Conservation (phyloP, 2,888 invertebrate species). For the Deilephila porcellus region DNA sequence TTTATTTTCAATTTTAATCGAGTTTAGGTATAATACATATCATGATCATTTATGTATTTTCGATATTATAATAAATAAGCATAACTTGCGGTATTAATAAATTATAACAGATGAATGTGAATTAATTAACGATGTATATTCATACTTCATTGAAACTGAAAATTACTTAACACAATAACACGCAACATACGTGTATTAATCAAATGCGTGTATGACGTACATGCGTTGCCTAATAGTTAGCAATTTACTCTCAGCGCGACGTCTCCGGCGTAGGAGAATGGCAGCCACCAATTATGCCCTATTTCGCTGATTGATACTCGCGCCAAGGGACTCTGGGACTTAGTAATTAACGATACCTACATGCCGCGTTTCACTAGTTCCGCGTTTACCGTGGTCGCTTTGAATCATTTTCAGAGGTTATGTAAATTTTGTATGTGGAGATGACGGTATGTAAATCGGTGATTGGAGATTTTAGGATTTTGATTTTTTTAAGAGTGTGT, state of each 20-base stretch:
- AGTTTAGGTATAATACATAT: too few species aligned
- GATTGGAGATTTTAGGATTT: too few species aligned
- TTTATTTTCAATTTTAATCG: too few species aligned
- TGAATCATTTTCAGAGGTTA: not conserved
- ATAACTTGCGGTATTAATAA: too few species aligned
- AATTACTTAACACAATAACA: constrained; percentile 2
- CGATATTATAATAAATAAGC: too few species aligned
- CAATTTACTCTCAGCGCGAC: constrained; percentile 23
- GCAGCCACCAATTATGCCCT: constrained; percentile 38
- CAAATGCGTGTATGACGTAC: not conserved
- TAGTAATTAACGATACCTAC: constrained; percentile 38
- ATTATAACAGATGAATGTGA: not conserved
- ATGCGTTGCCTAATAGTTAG: not conserved
- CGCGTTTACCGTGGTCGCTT: not conserved
- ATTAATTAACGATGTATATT: too few species aligned
- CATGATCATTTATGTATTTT: too few species aligned
- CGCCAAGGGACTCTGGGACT: constrained; percentile 32
- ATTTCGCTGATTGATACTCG: constrained; percentile 42
- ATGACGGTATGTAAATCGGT: not conserved
- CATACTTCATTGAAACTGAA: not conserved
- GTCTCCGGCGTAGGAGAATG: constrained; percentile 34
- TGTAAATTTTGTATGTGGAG: not conserved
- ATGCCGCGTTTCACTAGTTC: constrained; percentile 20
- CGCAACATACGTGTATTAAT: not conserved
- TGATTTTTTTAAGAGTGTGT: not conserved